phyloP scores from a whole-genome alignment of 2,113 vertebrate species.

The Sturnus vulgaris region DNA sequence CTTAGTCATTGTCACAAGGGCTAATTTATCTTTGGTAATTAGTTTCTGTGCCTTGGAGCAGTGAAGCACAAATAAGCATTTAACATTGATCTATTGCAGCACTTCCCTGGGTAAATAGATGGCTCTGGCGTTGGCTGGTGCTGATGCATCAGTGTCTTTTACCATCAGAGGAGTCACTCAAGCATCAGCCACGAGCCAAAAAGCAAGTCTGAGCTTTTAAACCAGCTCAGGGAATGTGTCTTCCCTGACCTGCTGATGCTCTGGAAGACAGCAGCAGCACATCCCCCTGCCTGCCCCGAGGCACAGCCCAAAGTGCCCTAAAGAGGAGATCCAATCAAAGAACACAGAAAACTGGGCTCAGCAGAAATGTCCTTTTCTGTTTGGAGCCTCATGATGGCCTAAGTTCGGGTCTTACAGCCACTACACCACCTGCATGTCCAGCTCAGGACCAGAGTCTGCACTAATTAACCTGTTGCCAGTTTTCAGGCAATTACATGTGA shows the following conservation, averaged over 20 bases:
- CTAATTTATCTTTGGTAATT: conserved; percentile 64
- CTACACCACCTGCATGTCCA: not conserved
- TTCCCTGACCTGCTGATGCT: not conserved
- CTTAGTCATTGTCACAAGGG: conserved; percentile 32
- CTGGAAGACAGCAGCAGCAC: not conserved
- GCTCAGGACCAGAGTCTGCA: not conserved
- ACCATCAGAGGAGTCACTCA: not conserved
- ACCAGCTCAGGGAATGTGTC: not conserved
- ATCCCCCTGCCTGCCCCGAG: not conserved
- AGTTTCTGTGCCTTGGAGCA: conserved; percentile 52
- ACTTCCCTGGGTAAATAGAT: conserved; percentile 46
- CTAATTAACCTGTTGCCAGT: not conserved
- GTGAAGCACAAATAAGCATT: conserved; percentile 45
- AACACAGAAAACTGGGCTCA: not conserved
- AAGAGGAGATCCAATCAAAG: not conserved
- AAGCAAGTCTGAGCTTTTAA: not conserved
- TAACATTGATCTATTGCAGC: conserved; percentile 53
- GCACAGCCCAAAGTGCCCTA: not conserved
- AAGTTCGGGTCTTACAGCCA: not conserved
- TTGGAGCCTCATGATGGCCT: not conserved
- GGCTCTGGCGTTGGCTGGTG: not conserved
- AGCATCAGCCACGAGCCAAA: conserved; percentile 2
- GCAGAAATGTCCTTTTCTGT: not conserved
- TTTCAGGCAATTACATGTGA: not conserved
- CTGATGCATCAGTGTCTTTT: conserved; percentile 37